Conservation (phyloP, 2,888 invertebrate species). For the Sinotaia quadrata region DNA sequence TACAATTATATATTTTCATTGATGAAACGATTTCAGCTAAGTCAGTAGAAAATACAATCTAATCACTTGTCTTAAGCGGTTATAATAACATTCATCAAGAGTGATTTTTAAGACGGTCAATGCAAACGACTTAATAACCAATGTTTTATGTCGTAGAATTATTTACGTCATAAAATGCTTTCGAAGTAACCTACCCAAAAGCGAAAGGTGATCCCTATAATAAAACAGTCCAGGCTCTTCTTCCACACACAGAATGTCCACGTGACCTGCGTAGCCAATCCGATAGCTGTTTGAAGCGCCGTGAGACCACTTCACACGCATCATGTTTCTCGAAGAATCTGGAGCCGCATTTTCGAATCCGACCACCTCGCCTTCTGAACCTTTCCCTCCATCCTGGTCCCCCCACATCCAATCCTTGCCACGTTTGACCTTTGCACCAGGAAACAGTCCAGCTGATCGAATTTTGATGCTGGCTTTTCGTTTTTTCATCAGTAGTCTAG, state of each 20-base stretch:
- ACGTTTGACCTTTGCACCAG: constrained; percentile 17
- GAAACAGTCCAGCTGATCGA: constrained; percentile 17
- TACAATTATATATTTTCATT: too few species aligned
- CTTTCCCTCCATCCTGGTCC: constrained; percentile 20
- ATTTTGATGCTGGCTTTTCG: constrained; percentile 22
- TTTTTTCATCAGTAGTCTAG: too few species aligned
- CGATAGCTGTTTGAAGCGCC: constrained; percentile 17
- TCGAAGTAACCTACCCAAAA: constrained; percentile 21
- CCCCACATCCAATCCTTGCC: constrained; percentile 18
- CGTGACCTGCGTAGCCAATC: constrained; percentile 24
- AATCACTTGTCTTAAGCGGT: too few species aligned
- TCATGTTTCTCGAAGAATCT: constrained; percentile 6
- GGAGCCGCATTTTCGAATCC: background rate
- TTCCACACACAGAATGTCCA: constrained; percentile 28
- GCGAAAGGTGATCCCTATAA: constrained; percentile 32
- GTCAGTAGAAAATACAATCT: too few species aligned
- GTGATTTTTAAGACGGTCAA: too few species aligned
- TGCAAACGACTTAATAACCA: too few species aligned
- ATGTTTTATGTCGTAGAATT: too few species aligned
- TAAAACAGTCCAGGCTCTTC: constrained; percentile 27
- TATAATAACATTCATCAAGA: too few species aligned
- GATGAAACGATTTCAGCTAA: too few species aligned
- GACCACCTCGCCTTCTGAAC: constrained; percentile 22
- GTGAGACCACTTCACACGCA: constrained; percentile 25
- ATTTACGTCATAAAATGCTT: background rate